Evolutionary conservation across 2,888 invertebrate genomes (phyloP).

Genomic region (Psylliodes chrysocephalus): DNA sequence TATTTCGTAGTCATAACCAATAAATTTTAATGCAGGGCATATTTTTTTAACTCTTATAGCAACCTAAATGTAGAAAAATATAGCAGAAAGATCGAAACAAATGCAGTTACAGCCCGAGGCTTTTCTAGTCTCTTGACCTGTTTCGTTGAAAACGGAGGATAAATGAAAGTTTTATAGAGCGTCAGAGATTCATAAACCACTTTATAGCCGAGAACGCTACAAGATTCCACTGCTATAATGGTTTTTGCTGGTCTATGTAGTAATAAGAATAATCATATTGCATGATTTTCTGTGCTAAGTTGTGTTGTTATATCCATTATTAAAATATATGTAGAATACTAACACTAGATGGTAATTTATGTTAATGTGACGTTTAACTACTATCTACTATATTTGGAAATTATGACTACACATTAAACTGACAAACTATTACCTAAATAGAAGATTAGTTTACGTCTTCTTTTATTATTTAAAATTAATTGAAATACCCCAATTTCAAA

Average conservation of each 20-base stretch:
- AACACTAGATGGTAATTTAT: too few relatives aligned
- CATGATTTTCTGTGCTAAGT: not conserved
- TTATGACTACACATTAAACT: too few relatives aligned
- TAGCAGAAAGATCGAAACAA: conserved; percentile 28
- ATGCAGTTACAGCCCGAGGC: conserved; percentile 41
- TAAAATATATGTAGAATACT: not conserved
- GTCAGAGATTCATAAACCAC: conserved; percentile 49
- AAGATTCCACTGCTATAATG: conserved; percentile 12
- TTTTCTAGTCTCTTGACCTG: conserved; percentile 41
- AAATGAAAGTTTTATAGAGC: conserved; percentile 50
- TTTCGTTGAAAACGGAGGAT: conserved; percentile 44
- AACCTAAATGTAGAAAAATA: conserved; percentile 19
- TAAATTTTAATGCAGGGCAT: not conserved
- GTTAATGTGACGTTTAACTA: too few relatives aligned
- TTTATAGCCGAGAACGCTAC: conserved; percentile 48
- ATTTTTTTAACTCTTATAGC: not conserved
- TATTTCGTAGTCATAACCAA: not conserved
- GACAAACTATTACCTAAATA: too few relatives aligned
- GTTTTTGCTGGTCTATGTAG: conserved; percentile 11
- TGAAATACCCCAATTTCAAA: too few relatives aligned
- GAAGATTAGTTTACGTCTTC: too few relatives aligned
- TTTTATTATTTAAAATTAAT: too few relatives aligned
- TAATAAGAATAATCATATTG: conserved; percentile 19
- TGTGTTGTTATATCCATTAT: not conserved
- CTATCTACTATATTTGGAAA: too few relatives aligned